phyloP scores from a whole-genome alignment of 2,888 invertebrate species.

The Scelioninae gen. 2 region DNA sequence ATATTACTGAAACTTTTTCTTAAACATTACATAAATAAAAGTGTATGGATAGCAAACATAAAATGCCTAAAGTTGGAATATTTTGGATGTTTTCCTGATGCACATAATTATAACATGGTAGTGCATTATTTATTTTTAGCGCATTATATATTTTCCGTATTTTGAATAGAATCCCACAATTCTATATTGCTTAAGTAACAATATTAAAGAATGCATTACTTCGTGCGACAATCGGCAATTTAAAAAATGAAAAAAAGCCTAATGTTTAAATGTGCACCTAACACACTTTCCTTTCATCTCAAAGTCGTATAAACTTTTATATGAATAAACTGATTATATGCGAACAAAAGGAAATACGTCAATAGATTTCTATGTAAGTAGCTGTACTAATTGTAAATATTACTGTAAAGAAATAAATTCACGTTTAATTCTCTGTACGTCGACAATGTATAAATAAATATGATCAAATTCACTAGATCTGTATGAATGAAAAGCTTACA shows the following conservation, averaged over 20 bases:
- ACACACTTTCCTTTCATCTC: conserved; percentile 62
- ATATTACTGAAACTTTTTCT: no score
- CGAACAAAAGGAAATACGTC: conserved; percentile 61
- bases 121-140: no score
- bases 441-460: conserved; percentile 51
- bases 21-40: no score
- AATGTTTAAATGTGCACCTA: conserved; percentile 61
- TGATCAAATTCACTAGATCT: conserved; percentile 35
- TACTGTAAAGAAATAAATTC: conserved; percentile 64
- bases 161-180: no score
- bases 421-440: conserved; percentile 55
- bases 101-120: no score
- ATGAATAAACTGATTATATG: conserved; percentile 59
- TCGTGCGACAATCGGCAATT: conserved; percentile 47
- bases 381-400: conserved; percentile 67
- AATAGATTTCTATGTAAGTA: conserved; percentile 64
- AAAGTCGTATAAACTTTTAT: conserved; percentile 64
- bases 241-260: conserved; percentile 17
- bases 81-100: no score
- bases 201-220: conserved; percentile 15
- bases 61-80: no score
- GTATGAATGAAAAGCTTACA: conserved; percentile 27
- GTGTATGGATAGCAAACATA: no score
- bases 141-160: no score
- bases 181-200: no score